Conservation (phyloP, 2,797 vertebrate species). For the Adelosebastes latens region DNA sequence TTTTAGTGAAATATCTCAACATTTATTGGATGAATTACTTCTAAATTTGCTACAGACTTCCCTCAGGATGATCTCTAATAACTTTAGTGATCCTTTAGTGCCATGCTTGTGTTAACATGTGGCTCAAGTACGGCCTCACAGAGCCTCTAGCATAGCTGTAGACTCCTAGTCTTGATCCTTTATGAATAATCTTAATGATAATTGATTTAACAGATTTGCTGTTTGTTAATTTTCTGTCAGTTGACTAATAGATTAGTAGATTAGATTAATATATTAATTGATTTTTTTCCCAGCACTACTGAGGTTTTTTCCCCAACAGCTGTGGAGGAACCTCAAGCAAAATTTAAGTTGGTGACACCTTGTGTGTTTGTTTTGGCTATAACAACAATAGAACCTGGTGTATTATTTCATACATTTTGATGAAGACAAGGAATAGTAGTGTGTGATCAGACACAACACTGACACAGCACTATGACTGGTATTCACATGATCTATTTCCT, state of each 20-base stretch:
- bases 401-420: not conserved
- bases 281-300: not conserved
- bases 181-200: not conserved
- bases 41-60: not conserved
- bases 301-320: not conserved
- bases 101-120: not conserved
- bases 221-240: not conserved
- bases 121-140: not conserved
- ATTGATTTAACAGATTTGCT: not conserved
- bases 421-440: not conserved
- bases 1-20: not conserved
- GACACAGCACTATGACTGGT: not conserved
- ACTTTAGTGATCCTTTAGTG: not conserved
- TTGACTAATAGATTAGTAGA: not conserved
- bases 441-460: not conserved
- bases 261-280: not conserved
- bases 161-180: not conserved
- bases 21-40: not conserved
- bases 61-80: not conserved
- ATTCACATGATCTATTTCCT: slow-evolving; percentile 24
- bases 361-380: not conserved
- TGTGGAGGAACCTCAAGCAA: not conserved
- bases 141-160: not conserved
- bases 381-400: not conserved
- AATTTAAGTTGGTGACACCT: not conserved